A percentile compares a stretch with the other conserved stretches of the same genome.
Evolutionary conservation across 1,140 invertebrate genomes (phyloP).

Genomic region (Luehdorfia chinensis): DNA sequence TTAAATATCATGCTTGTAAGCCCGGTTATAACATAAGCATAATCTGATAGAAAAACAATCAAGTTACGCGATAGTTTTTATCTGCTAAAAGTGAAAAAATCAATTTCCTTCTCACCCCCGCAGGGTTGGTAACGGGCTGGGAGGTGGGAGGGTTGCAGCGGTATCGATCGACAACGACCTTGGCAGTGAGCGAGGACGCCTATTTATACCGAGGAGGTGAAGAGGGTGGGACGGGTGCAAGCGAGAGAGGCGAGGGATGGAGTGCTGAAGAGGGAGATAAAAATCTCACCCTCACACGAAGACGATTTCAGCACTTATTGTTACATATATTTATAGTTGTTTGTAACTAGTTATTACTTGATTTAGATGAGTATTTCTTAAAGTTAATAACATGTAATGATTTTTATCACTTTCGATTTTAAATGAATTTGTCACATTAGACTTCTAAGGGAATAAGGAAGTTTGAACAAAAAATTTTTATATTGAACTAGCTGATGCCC

Average conservation of each 20-base stretch:
- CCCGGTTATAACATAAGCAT: neutral
- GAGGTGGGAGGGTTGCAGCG: neutral
- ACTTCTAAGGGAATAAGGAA: too few species aligned
- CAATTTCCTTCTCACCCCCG: slow-evolving; percentile 2
- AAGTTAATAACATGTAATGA: too few species aligned
- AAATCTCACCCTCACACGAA: slow-evolving; percentile 3
- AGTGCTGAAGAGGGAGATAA: slow-evolving; percentile 6
- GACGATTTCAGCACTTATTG: slow-evolving; percentile 2
- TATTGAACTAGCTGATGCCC: too few species aligned
- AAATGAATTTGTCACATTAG: too few species aligned
- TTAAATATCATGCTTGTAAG: neutral
- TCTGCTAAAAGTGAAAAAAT: slow-evolving; percentile 9
- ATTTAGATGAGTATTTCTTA: neutral
- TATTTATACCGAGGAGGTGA: slow-evolving; percentile 38
- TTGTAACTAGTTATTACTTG: neutral
- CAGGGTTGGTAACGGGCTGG: neutral
- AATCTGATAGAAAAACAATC: slow-evolving; percentile 14
- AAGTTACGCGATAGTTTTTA: slow-evolving; percentile 6
- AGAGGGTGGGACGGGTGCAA: slow-evolving; percentile 10
- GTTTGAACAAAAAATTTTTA: too few species aligned
- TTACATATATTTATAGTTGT: slow-evolving; percentile 1
- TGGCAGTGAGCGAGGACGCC: slow-evolving; percentile 57
- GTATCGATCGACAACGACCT: slow-evolving; percentile 55
- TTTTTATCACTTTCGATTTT: too few species aligned
- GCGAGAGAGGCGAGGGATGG: neutral